These are phyloP conservation scores for Corvus cornix DNA, from an alignment of 2,113 vertebrate species.

Conservation along the genomic window DNA sequence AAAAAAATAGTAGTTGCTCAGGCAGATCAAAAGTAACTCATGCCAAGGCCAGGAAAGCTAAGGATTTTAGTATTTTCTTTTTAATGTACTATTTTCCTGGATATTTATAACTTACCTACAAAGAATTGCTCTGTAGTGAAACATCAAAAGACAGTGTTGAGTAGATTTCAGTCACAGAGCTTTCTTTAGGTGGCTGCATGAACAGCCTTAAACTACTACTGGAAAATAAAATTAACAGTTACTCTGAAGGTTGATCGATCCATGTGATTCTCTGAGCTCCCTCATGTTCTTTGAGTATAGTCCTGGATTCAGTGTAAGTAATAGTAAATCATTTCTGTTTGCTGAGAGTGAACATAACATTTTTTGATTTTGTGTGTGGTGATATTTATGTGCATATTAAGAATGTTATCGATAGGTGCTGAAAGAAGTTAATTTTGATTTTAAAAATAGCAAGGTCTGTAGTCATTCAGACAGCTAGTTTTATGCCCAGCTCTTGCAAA, in stretches of 20 bases:
- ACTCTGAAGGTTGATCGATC: background rate
- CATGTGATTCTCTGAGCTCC: background rate
- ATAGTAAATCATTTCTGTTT: background rate
- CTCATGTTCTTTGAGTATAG: background rate
- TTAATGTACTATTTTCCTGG: background rate
- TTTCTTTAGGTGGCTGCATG: background rate
- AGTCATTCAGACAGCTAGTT: background rate
- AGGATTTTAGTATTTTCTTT: conserved; percentile 27
- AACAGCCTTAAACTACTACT: background rate
- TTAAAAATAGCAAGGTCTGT: background rate
- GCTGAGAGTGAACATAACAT: background rate
- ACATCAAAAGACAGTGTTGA: conserved; percentile 23
- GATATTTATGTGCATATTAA: background rate
- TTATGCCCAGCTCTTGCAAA: background rate
- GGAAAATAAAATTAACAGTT: conserved; percentile 26
- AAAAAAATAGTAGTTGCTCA: conserved; percentile 16
- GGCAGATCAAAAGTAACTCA: conserved; percentile 37
- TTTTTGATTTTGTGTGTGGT: background rate
- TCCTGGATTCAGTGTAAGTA: background rate
- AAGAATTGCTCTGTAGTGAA: background rate
- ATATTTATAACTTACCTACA: conserved; percentile 31
- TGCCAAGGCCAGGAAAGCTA: background rate
- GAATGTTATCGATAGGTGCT: background rate
- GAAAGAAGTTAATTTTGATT: background rate
- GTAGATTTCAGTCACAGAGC: background rate